Percentiles rank a stretch among this genome's conserved stretches.
Conservation (phyloP, 2,797 vertebrate genomes). For the Syndactyla subalaris region DNA sequence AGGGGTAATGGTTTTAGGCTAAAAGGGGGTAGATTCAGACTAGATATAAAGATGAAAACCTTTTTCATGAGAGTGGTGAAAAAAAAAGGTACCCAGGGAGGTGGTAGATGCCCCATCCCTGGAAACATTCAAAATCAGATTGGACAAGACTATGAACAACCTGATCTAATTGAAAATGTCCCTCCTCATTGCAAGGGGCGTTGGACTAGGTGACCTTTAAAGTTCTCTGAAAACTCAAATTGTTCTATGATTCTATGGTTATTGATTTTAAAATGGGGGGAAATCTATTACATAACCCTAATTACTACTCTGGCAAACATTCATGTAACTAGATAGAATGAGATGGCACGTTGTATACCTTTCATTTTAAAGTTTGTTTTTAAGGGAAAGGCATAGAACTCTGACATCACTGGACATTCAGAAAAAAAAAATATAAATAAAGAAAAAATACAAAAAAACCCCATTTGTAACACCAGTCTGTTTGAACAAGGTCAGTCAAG, state of each 20-base stretch:
- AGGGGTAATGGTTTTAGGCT: neutral
- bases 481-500: constrained; percentile 1
- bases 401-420: neutral
- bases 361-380: neutral
- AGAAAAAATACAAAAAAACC: neutral
- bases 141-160: neutral
- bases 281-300: neutral
- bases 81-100: neutral
- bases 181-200: accelerated
- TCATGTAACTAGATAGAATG: neutral
- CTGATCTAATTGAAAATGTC: neutral
- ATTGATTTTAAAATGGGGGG: neutral
- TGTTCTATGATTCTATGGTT: neutral
- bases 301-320: neutral
- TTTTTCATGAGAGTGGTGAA: neutral
- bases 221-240: neutral
- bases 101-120: neutral
- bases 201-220: neutral
- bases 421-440: too few species aligned
- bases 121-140: neutral
- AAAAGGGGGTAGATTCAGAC: neutral
- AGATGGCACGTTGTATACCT: neutral
- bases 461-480: neutral
- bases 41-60: neutral
- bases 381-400: neutral